Evolutionary conservation across 2,888 invertebrate species (phyloP).

Genomic region (Cantharis rustica): DNA sequence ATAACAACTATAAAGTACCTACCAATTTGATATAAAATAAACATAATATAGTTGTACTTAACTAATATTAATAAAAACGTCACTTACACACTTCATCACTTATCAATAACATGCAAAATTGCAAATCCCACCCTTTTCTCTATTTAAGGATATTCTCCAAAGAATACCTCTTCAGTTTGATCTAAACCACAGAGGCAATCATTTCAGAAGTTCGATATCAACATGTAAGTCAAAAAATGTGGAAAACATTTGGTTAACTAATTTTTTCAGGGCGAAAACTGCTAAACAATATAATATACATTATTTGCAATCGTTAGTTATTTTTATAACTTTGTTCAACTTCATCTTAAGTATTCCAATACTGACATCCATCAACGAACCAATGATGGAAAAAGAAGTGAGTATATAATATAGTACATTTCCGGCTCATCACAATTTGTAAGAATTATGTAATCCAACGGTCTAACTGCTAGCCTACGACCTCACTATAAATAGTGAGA

Average conservation of each 20-base stretch:
- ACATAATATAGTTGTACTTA: not conserved
- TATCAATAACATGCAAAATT: slow-evolving; percentile 16
- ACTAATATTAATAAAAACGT: slow-evolving; percentile 2
- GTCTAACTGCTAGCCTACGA: too few species aligned
- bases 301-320: not conserved
- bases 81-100: not conserved
- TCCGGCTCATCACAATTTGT: too few species aligned
- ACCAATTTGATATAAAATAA: not conserved
- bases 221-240: not conserved
- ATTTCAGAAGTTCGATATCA: not conserved
- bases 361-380: not conserved
- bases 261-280: not conserved
- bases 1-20: not conserved
- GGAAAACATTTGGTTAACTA: not conserved
- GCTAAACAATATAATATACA: not conserved
- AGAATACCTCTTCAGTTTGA: not conserved
- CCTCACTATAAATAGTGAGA: too few species aligned
- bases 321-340: not conserved
- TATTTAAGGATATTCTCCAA: slow-evolving; percentile 22
- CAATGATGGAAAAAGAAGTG: not conserved
- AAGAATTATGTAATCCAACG: too few species aligned
- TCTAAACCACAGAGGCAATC: not conserved
- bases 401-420: not conserved
- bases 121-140: slow-evolving; percentile 9
- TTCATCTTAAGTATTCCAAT: not conserved